These are phyloP conservation scores for Crenichthys baileyi DNA, from an alignment of 2,797 vertebrate species.

Conservation along the genomic window DNA sequence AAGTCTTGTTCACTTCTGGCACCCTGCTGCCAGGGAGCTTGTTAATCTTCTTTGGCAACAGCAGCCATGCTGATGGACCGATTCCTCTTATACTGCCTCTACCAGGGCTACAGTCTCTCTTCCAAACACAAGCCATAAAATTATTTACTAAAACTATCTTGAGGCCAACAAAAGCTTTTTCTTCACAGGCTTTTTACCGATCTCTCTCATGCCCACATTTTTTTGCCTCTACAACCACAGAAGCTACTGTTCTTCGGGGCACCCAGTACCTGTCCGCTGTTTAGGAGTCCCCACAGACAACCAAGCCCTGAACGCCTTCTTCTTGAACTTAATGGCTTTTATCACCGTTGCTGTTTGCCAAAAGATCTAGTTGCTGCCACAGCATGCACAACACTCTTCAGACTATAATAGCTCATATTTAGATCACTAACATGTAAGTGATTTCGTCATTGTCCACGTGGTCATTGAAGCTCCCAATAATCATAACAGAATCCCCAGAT, in stretches of 20 bases:
- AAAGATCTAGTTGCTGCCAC: background rate
- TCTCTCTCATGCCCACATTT: background rate
- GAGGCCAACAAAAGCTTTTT: background rate
- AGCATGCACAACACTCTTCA: too few species aligned
- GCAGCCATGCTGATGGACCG: background rate
- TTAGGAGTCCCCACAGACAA: background rate
- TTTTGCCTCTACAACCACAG: background rate
- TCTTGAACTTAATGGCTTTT: background rate
- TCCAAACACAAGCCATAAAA: background rate
- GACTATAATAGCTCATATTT: background rate
- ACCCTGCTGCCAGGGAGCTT: background rate
- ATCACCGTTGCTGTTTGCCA: background rate
- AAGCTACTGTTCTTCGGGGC: background rate
- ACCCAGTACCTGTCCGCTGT: background rate
- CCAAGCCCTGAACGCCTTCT: background rate
- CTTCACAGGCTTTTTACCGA: background rate
- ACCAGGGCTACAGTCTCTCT: background rate
- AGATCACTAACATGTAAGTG: background rate
- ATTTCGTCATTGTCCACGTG: background rate
- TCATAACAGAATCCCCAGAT: background rate
- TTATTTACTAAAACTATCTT: background rate
- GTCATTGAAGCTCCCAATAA: background rate
- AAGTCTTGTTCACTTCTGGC: background rate
- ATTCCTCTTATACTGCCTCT: background rate
- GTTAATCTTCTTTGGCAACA: background rate